Conservation (phyloP, 64 coral and sea anemone genomes). For the Stichodactyla mertensii region DNA sequence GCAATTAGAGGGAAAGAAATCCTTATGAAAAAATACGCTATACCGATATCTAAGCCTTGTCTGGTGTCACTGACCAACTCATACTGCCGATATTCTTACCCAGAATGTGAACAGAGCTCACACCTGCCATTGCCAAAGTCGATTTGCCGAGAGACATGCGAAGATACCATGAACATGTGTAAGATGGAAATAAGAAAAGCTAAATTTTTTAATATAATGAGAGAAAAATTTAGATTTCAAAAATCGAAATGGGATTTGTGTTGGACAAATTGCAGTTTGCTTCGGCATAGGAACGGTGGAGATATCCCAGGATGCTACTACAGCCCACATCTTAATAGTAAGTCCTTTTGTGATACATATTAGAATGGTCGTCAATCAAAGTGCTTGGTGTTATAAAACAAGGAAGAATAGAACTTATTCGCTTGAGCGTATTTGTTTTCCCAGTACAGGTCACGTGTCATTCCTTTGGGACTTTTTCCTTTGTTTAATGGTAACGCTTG, state of each 20-base stretch:
- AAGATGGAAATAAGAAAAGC: background rate
- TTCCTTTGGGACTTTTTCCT: too few relatives aligned
- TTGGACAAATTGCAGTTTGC: background rate
- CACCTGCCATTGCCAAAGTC: background rate
- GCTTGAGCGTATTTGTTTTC: too few relatives aligned
- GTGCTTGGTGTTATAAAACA: too few relatives aligned
- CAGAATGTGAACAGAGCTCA: background rate
- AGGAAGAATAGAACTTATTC: too few relatives aligned
- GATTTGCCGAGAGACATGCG: background rate
- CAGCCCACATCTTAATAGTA: constrained; percentile 5
- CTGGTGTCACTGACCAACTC: background rate
- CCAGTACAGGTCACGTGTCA: too few relatives aligned
- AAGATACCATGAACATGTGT: background rate
- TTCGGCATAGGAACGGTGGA: background rate
- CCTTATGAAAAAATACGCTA: background rate
- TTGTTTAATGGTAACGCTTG: too few relatives aligned
- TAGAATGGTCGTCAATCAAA: too few relatives aligned
- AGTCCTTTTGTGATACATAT: background rate
- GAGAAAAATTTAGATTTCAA: background rate
- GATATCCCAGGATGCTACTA: background rate
- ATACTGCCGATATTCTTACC: background rate
- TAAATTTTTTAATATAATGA: background rate
- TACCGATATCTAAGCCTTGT: background rate
- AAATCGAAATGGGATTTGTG: background rate
- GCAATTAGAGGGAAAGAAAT: background rate